Evolutionary conservation across 2,797 vertebrate species (phyloP), one percentile per base, ranked within the genome.

Genomic region (Macropodus opercularis): DNA sequence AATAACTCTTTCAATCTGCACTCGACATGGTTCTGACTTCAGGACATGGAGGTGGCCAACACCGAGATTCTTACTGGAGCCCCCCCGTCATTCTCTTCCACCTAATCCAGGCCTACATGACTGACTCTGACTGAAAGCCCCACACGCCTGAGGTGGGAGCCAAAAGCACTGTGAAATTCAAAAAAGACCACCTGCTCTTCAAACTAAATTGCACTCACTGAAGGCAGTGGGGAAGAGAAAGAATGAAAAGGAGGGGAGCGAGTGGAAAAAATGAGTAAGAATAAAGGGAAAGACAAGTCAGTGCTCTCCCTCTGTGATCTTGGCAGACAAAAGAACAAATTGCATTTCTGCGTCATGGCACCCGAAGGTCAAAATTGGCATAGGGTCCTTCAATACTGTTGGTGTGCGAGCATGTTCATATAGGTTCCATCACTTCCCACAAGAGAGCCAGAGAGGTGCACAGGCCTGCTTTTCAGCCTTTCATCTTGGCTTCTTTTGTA

Each of bases 141-240:
- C 35, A 47, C 77, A 77, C 63, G 54, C 63, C 75, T 80, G 79
- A 85, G 86, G 82, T 85, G 82, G 84, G 73, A 86, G 84, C 85
- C 70, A 85, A 70, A 83, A 77, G 69, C 66, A 70, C 69, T 72
- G 72, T 63, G 50, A 81, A 74, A 82, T 75, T 67, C 69, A 80
- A 89, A 88, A 87, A 82, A 79, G 87, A 90, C 85, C 92, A 92
- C 91, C 92, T 93, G 92, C 90, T 90, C 89, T 80, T 88, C 85
- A 87, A 92, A 93, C 89, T 91, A 93, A 93, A 93, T 89, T 92
- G 84, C 80, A 87, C 80, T 84, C 77, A 62, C 80, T 84, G 79
- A 87, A 55, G 60, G 82, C 66, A 77, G 71, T 31, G 69, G 63
- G 41, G 55, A 69, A 78, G 32, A 69, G 38, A 66, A 60, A 72